Evolutionary conservation across 1,140 invertebrate species (phyloP).

Genomic region (Heliconius eleuchia): DNA sequence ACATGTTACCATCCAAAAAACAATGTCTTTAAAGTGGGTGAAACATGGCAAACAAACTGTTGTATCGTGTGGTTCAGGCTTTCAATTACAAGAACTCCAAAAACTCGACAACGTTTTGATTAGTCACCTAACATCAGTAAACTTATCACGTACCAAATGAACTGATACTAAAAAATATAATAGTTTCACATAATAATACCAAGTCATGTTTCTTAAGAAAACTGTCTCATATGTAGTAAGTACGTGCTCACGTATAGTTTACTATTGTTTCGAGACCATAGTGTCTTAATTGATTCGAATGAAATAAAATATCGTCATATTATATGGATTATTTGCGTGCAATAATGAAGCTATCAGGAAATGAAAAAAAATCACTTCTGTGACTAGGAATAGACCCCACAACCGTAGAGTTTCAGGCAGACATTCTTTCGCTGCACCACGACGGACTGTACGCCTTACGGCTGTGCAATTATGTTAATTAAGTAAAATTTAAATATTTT

Average conservation of each 20-base stretch:
- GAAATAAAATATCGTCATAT: background rate
- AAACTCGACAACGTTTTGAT: conserved; percentile 15
- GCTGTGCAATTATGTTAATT: background rate
- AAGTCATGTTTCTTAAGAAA: conserved; percentile 9
- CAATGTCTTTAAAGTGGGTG: too few relatives aligned
- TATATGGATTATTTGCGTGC: too few relatives aligned
- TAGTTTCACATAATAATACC: conserved; percentile 1
- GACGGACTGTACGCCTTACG: background rate
- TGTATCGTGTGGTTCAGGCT: too few relatives aligned
- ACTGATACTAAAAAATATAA: conserved; percentile 20
- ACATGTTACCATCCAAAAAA: too few relatives aligned
- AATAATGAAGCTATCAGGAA: too few relatives aligned
- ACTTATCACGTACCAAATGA: conserved; percentile 17
- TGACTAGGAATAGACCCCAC: background rate
- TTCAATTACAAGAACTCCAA: background rate
- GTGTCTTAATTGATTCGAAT: background rate
- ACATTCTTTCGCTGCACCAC: background rate
- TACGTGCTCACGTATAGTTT: background rate
- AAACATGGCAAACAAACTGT: too few relatives aligned
- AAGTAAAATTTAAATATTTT: conserved; percentile 5
- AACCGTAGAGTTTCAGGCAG: background rate
- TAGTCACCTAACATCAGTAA: conserved; percentile 17
- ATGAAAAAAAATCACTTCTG: background rate
- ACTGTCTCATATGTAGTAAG: background rate
- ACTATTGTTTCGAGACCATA: background rate